Percentiles rank a stretch among this genome's conserved stretches.
Conservation (phyloP, 53 echinoderm and acorn worm genomes). For the Zoroaster sp. region DNA sequence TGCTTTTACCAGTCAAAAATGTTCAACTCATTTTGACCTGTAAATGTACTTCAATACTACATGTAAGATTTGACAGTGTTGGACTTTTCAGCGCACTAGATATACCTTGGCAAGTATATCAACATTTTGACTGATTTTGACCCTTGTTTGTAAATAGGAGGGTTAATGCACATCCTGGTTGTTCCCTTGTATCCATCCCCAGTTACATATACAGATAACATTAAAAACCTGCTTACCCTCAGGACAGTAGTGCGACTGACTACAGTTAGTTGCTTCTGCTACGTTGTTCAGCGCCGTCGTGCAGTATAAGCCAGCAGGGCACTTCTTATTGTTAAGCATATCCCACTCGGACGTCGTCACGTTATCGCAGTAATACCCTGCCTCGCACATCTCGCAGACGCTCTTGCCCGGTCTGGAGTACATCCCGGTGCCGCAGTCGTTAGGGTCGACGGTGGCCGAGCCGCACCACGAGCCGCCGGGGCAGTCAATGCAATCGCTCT, state of each 20-base stretch:
- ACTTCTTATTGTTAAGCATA: slow-evolving; percentile 86
- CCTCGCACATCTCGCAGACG: slow-evolving; percentile 74
- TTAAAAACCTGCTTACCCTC: slow-evolving; percentile 67
- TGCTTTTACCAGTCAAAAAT: too few relatives aligned
- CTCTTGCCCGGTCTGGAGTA: slow-evolving; percentile 84
- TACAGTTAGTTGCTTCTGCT: slow-evolving; percentile 78
- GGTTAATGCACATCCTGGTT: too few relatives aligned
- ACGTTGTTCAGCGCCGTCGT: slow-evolving; percentile 63
- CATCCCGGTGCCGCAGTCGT: slow-evolving; percentile 70
- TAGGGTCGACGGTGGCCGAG: slow-evolving; percentile 65
- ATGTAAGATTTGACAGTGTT: too few relatives aligned
- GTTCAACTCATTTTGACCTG: too few relatives aligned
- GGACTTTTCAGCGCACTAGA: too few relatives aligned
- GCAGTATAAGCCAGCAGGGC: slow-evolving; percentile 92
- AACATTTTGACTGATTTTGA: too few relatives aligned
- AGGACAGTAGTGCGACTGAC: slow-evolving; percentile 77
- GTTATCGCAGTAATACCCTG: slow-evolving; percentile 94
- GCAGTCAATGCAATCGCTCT: slow-evolving; percentile 89
- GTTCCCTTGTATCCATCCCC: not conserved
- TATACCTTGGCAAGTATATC: too few relatives aligned
- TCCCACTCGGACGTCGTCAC: slow-evolving; percentile 81
- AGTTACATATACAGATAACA: not conserved
- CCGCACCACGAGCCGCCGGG: slow-evolving; percentile 89
- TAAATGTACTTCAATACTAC: too few relatives aligned
- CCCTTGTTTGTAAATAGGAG: too few relatives aligned